Evolutionary conservation across 2,797 vertebrate species (phyloP).

Genomic region (Ciconia nigra): DNA sequence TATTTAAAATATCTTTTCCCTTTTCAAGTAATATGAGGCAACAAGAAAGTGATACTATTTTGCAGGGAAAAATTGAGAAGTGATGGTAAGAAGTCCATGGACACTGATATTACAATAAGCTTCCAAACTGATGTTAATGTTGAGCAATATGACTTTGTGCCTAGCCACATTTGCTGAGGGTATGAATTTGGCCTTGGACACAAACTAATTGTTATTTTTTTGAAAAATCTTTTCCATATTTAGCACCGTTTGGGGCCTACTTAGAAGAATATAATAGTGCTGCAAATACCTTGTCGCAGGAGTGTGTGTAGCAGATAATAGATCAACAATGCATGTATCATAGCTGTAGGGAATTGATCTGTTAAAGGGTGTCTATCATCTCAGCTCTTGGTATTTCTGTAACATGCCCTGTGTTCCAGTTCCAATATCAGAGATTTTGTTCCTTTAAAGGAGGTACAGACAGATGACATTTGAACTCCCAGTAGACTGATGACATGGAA

Average conservation of each 20-base stretch:
- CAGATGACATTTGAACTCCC: neutral
- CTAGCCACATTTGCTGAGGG: neutral
- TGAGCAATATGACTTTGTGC: neutral
- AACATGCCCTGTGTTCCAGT: neutral
- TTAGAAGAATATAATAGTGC: slow-evolving; percentile 4
- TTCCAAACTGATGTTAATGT: neutral
- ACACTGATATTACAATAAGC: neutral
- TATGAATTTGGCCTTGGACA: neutral
- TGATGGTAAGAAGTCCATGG: neutral
- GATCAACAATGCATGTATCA: neutral
- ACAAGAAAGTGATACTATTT: neutral
- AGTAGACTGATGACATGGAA: neutral
- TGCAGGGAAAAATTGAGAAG: neutral
- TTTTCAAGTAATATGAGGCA: neutral
- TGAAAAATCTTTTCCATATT: neutral
- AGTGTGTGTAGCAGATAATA: neutral
- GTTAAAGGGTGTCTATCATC: neutral
- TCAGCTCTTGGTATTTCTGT: neutral
- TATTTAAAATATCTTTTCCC: neutral
- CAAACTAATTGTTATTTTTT: slow-evolving; percentile 32
- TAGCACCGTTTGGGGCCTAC: neutral
- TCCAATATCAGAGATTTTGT: neutral
- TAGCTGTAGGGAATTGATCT: neutral
- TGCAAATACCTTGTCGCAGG: neutral
- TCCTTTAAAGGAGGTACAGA: neutral